A percentile compares a stretch with the other conserved stretches of the same genome.
phyloP scores from a whole-genome alignment of 2,797 vertebrate species.

The Microcaecilia unicolor region DNA sequence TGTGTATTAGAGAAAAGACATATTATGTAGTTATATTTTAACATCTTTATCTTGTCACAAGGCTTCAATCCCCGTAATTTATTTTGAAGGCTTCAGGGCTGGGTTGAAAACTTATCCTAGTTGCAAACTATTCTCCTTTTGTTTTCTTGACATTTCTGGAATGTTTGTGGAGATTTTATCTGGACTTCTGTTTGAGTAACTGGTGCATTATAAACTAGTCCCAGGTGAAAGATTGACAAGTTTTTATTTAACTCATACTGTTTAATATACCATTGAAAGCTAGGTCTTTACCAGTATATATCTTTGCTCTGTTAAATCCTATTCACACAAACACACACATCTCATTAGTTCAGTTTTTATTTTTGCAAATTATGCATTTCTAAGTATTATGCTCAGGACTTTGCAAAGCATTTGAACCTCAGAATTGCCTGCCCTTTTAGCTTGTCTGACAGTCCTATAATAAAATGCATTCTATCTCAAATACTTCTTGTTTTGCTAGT shows the following conservation, averaged over 20 bases:
- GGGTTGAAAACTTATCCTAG: slow-evolving; percentile 22
- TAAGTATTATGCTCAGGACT: background rate
- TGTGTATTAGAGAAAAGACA: background rate
- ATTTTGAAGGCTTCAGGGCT: slow-evolving; percentile 24
- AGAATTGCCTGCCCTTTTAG: slow-evolving; percentile 29
- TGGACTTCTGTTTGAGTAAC: slow-evolving; percentile 39
- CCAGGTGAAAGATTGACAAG: slow-evolving; percentile 23
- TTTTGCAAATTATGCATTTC: slow-evolving; percentile 16
- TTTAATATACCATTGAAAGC: slow-evolving; percentile 34
- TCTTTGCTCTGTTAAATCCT: slow-evolving; percentile 18
- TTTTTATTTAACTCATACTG: slow-evolving; percentile 25
- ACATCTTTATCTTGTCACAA: slow-evolving; percentile 27
- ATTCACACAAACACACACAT: slow-evolving; percentile 6
- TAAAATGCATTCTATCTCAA: slow-evolving; percentile 31
- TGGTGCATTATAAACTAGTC: slow-evolving; percentile 26
- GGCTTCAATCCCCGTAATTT: slow-evolving; percentile 29
- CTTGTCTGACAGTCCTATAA: too few relatives aligned
- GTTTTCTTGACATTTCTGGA: slow-evolving; percentile 62
- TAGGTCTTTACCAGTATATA: slow-evolving; percentile 14
- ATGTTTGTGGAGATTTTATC: slow-evolving; percentile 70
- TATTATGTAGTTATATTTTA: slow-evolving; percentile 23
- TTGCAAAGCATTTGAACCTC: slow-evolving; percentile 26
- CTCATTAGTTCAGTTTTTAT: slow-evolving; percentile 32
- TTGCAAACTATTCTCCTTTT: slow-evolving; percentile 43
- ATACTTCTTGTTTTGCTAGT: slow-evolving; percentile 31